A percentile compares a stretch with the other conserved stretches of the same genome.
phyloP scores from a whole-genome alignment of 2,113 vertebrate species.

The Mustelus asterias region DNA sequence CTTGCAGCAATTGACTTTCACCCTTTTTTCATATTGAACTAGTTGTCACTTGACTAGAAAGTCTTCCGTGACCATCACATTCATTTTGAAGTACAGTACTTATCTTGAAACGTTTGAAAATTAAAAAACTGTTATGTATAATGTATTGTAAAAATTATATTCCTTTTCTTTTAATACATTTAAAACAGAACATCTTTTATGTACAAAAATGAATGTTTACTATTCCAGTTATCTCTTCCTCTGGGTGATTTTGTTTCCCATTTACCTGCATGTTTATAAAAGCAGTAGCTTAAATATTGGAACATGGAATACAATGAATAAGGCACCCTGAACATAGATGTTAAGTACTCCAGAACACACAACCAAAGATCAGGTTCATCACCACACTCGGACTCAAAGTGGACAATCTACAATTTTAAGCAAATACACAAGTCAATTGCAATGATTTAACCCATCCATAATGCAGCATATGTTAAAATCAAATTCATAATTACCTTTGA shows the following conservation, averaged over 20 bases:
- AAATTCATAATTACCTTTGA: slow-evolving; percentile 17
- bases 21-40: not conserved
- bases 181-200: not conserved
- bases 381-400: not conserved
- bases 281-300: not conserved
- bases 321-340: slow-evolving; percentile 31
- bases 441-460: not conserved
- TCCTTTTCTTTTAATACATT: not conserved
- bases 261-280: not conserved
- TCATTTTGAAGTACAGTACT: not conserved
- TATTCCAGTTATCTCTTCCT: slow-evolving; percentile 23
- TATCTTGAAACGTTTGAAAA: not conserved
- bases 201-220: not conserved
- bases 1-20: not conserved
- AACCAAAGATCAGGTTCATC: not conserved
- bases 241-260: not conserved
- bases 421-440: not conserved
- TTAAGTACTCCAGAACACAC: not conserved
- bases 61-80: not conserved
- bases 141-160: not conserved
- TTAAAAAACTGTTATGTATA: not conserved
- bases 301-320: not conserved
- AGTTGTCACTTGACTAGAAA: not conserved
- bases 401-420: not conserved
- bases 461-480: not conserved